phyloP scores from a whole-genome alignment of 2,888 invertebrate species.

The Lepas anatifera region DNA sequence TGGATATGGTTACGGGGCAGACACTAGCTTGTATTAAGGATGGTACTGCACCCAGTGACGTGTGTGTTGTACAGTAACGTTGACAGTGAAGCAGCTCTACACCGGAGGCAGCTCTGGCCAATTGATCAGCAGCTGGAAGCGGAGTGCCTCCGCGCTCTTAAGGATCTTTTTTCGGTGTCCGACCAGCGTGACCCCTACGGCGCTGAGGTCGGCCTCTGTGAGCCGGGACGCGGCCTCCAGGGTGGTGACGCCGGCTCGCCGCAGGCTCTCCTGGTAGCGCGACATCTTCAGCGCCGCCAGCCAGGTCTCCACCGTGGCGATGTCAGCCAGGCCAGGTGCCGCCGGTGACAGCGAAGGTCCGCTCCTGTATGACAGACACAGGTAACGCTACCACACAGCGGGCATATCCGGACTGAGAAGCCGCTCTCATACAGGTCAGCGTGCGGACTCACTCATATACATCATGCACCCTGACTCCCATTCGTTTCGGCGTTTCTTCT shows the following conservation, averaged over 20 bases:
- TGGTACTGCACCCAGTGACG: too few relatives aligned
- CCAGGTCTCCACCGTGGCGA: constrained; percentile 88
- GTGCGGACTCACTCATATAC: too few relatives aligned
- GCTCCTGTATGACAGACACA: constrained; percentile 43
- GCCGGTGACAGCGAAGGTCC: constrained; percentile 70
- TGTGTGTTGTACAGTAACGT: too few relatives aligned
- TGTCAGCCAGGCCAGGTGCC: constrained; percentile 71
- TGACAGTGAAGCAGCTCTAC: too few relatives aligned
- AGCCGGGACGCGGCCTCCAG: constrained; percentile 80
- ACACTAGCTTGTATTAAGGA: too few relatives aligned
- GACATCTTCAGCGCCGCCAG: constrained; percentile 92
- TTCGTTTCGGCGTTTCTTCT: too few relatives aligned
- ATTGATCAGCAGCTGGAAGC: constrained; percentile 49
- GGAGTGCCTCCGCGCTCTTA: constrained; percentile 81
- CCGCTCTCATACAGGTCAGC: too few relatives aligned
- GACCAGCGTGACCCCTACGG: constrained; percentile 84
- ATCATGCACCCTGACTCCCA: too few relatives aligned
- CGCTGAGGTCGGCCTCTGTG: constrained; percentile 81
- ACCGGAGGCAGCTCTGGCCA: constrained; percentile 66
- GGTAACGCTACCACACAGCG: too few relatives aligned
- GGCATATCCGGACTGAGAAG: too few relatives aligned
- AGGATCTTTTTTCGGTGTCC: constrained; percentile 97
- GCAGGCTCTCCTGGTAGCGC: constrained; percentile 84
- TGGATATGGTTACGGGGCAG: too few relatives aligned
- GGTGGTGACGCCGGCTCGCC: constrained; percentile 69